Base-by-base conservation (phyloP, 2,888 invertebrate genomes). In the Melanotus villosus region DNA sequence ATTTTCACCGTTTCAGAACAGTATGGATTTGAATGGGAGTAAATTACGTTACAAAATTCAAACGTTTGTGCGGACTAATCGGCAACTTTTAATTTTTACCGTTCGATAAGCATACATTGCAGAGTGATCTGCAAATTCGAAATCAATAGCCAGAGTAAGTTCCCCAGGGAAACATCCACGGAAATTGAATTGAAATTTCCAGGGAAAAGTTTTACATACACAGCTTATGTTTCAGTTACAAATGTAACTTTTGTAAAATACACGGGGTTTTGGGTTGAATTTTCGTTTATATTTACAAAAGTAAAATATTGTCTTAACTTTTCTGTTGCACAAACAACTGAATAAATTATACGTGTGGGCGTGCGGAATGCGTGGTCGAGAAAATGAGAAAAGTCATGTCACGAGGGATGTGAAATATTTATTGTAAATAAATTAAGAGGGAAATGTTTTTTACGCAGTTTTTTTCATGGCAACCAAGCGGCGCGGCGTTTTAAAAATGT, bases 101-200 rank as follows among this genome's bases (percentile, higher is more conserved):
- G 10, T 6, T 16, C 52, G 14, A 32, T 52, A 32, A 34, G 32
- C 52, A 18, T 32, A 34, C 16, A 34, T 12, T 6, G 38, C 10
- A 21, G 19, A 23, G 1, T 21, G 45, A 45, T 45, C 32, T 19
- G 52, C 32, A 26, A 52, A 52, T 52, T 52, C 18, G 32, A 52
- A 52, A 52, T 52, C 52, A 34, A 52, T 52, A 34, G 52, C 52
- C 18, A 10, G 14, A 18, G 18, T 16, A n/a, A n/a, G 10, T 5
- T 52, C 52, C 52, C 32, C 16, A n/a, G 52, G 10, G 52, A 2
- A 23, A 18, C 52, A 34, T 52, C 18, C 52, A 34, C 32, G 52
- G 47, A 52, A 52, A 52, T 52, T 52, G 52, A 52, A 52, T 52
- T 32, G 52, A 52, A 52, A 52, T 52, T 52, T 52, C 32, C 52